phyloP scores from a whole-genome alignment of 2,888 invertebrate species.

The Harmothoe impar region DNA sequence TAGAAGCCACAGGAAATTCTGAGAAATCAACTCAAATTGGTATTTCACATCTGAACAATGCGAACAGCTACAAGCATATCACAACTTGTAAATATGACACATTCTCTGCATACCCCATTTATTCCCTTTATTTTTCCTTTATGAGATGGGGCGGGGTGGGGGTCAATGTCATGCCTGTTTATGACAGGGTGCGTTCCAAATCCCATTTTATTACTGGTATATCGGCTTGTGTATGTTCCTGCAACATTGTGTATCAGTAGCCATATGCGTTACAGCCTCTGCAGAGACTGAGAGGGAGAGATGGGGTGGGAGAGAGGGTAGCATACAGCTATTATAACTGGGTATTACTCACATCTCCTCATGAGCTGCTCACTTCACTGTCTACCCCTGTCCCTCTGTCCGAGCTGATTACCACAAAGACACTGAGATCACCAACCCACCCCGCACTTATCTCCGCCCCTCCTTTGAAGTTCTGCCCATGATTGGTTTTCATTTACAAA shows the following conservation, averaged over 20 bases:
- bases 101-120: not conserved
- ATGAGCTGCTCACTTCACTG: not conserved
- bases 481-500: conserved; percentile 63
- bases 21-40: not conserved
- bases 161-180: not conserved
- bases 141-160: not conserved
- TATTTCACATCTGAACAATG: not conserved
- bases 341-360: conserved; percentile 5
- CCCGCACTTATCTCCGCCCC: not conserved
- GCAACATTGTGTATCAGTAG: too few relatives aligned
- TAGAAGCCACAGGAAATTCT: too few relatives aligned
- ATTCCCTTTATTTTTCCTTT: not conserved
- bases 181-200: not conserved
- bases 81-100: not conserved
- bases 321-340: not conserved
- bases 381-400: not conserved
- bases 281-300: too few relatives aligned
- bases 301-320: not conserved
- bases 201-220: not conserved
- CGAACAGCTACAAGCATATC: not conserved
- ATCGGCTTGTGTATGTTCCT: not conserved
- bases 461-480: conserved; percentile 50
- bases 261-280: too few relatives aligned
- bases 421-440: not conserved
- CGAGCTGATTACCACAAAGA: conserved; percentile 32